Base-by-base conservation (phyloP, 1,140 invertebrate species). In the Teleopsis dalmanni region DNA sequence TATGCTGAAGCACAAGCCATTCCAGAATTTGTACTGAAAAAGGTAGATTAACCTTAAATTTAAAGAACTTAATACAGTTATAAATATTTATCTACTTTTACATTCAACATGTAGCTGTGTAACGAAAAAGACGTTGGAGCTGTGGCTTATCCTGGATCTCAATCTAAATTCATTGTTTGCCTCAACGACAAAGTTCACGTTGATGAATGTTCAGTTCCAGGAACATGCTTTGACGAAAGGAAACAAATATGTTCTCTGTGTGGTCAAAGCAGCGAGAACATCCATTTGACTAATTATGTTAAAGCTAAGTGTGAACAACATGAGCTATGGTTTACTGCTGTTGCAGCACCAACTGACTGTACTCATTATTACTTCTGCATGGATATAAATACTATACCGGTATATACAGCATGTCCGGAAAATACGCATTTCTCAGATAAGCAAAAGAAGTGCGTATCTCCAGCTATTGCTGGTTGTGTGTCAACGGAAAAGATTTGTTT, bases 391-490 rank as follows among this genome's bases (percentile, higher is more conserved):
- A 8, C 16, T 3, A 26, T 14, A 6, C 44, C 31, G 9, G 7
- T 23, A 3, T 3, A 2, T 21, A 16, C 19, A 14, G 19, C 21
- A 16, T 46, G 44, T 36, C 44, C 44, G 3, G 0, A n/a, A 5
- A 36, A 25, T 46, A 22, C 33, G 25, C 44, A 46, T 18, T 46
- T 18, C 33, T 46, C 44, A 3, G 13, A 16, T 14, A 35, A n/a
- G 8, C 5, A 36, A n/a, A 25, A 37, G 9, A 47, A 25, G 14
- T 47, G 45, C 18, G 19, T 26, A 2, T 21, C 14, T 6, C 9
- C 21, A 8, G 16, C 14, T 36, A 31, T 36, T 9, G 45, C 45
- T 14, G n/a, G 22, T 37, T 47, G 45, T 37, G 9, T 4, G 21
- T 18, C n/a, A 21, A 14, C 4, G 3, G 10, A n/a, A 8, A 37